Percentiles rank a stretch among this genome's conserved stretches.
Evolutionary conservation across 1,140 invertebrate genomes (phyloP).

Genomic region (Venturia canescens): DNA sequence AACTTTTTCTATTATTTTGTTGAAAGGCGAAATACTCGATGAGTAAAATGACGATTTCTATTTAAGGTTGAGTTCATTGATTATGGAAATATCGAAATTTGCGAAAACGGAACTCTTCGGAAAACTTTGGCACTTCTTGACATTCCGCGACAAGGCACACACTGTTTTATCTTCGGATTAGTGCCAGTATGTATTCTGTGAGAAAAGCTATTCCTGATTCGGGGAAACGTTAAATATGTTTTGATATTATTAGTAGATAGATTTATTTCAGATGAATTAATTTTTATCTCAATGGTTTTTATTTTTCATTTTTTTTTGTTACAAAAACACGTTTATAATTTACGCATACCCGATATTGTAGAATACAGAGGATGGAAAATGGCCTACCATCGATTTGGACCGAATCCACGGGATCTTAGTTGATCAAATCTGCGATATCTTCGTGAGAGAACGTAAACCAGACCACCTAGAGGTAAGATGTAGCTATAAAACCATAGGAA

Average conservation of each 20-base stretch:
- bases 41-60: neutral
- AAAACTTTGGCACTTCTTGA: conserved; percentile 79
- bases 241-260: no score
- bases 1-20: neutral
- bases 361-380: conserved; percentile 49
- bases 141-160: conserved; percentile 77
- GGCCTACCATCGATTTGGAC: conserved; percentile 64
- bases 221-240: no score
- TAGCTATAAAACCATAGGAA: neutral
- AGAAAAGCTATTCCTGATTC: neutral
- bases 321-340: neutral
- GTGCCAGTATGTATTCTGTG: conserved; percentile 67
- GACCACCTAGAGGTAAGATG: conserved; percentile 42
- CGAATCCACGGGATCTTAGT: conserved; percentile 67
- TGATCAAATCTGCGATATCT: conserved; percentile 59
- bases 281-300: no score
- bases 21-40: neutral
- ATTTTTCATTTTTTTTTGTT: no score
- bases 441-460: conserved; percentile 46
- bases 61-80: conserved; percentile 74
- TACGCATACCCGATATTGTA: neutral
- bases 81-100: conserved; percentile 77
- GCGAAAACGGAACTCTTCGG: conserved; percentile 76
- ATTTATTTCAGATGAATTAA: no score
- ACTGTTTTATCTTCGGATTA: conserved; percentile 70